phyloP scores from a whole-genome alignment of 2,888 invertebrate genomes.

The Imbricaverruca yamaguchii region DNA sequence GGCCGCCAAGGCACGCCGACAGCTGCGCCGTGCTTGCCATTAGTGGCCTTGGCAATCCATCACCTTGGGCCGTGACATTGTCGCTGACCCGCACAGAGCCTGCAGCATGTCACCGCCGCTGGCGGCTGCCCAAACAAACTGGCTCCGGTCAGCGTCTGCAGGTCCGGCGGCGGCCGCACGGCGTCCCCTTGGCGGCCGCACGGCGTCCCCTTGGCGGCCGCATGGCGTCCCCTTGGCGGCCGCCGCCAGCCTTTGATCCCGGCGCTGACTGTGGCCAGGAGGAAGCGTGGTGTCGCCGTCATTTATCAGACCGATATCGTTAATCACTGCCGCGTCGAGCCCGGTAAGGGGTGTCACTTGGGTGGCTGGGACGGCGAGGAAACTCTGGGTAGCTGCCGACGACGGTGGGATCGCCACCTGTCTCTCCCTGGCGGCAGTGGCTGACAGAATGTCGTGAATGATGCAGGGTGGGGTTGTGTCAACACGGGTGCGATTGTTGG shows the following conservation, averaged over 20 bases:
- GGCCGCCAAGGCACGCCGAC: not conserved
- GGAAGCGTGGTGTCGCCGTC: not conserved
- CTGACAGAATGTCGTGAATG: not conserved
- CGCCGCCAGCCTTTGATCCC: conserved; percentile 10
- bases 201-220: too few relatives aligned
- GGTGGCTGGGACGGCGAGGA: not conserved
- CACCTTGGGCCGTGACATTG: not conserved
- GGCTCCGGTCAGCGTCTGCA: not conserved
- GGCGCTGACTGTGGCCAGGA: not conserved
- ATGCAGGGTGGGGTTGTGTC: too few relatives aligned
- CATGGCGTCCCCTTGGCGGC: not conserved
- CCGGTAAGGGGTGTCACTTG: not conserved
- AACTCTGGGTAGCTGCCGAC: not conserved
- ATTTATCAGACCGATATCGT: conserved; percentile 3
- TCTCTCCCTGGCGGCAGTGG: not conserved
- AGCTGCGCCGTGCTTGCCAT: not conserved
- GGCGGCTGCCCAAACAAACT: not conserved
- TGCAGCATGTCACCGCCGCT: not conserved
- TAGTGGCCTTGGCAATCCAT: not conserved
- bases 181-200: too few relatives aligned
- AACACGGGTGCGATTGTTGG: too few relatives aligned
- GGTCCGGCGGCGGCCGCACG: not conserved
- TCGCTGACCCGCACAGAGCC: not conserved
- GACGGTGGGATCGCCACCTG: not conserved
- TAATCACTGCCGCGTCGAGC: not conserved